Evolutionary conservation across 2,888 invertebrate species (phyloP), one percentile per base, ranked within the genome.

Genomic region (Oscheius myriophilus): DNA sequence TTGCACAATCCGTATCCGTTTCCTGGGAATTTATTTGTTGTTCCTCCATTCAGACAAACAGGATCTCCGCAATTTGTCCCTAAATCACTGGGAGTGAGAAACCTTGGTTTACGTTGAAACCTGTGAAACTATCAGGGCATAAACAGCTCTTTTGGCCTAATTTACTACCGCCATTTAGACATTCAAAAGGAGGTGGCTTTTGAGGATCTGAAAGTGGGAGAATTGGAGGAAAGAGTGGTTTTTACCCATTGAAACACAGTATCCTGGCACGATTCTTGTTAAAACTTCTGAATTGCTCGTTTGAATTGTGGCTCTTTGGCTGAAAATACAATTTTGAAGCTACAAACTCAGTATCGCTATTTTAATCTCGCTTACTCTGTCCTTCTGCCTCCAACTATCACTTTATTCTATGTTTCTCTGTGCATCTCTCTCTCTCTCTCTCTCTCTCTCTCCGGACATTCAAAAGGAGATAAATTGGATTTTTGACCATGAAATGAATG

Each of bases 31-130:
- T 46, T 46, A 18, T 46, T 18, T 4, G 46, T 16, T 46, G 6
- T 46, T 4, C 46, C 46, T 18, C 46, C 46, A 18, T 46, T 46
- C 18, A 4, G 12, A 46, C 46, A 46, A 46, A 18, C 46, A 7
- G 46, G 46, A 16, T 16, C 18, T 46, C 46, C 46, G 11, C 46
- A 46, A 18, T 46, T 46, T 4, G 18, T 3, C 11, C 46, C 46
- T 46, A 18, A 46, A 52, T 72, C 61, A 41, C 53, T 18, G 18
- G 52, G 11, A 46, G 64, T n/a, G n/a, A n/a, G n/a, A n/a, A n/a
- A n/a, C n/a, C n/a, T n/a, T n/a, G n/a, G 33, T 33, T 3, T 33
- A 9, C 3, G 9, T 33, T 33, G 4, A 33, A 33, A 33, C 33
- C 33, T 9, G 18, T 25, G 49, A 46, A 61, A 9, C 33, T 49